phyloP scores from a whole-genome alignment of 2,888 invertebrate genomes.

The Asteroscopus sphinx region DNA sequence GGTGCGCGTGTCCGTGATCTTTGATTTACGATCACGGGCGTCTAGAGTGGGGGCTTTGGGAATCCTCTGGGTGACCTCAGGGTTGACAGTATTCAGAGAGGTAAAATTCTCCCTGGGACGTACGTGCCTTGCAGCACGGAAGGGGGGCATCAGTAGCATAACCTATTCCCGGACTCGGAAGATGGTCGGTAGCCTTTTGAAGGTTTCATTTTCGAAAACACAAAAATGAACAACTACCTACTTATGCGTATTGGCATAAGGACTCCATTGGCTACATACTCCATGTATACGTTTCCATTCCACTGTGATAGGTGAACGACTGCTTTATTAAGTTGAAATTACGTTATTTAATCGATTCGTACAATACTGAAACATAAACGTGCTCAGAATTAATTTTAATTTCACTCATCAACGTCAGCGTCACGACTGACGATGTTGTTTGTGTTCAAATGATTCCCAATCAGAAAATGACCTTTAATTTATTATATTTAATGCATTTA shows the following conservation, averaged over 20 bases:
- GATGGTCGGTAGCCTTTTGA: too few relatives aligned
- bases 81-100: too few relatives aligned
- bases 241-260: not conserved
- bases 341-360: constrained; percentile 74
- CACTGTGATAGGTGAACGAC: constrained; percentile 79
- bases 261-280: constrained; percentile 4
- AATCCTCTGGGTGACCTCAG: too few relatives aligned
- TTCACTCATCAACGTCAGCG: constrained; percentile 41
- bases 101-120: too few relatives aligned
- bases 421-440: constrained; percentile 26
- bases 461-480: constrained; percentile 14
- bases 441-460: constrained; percentile 23
- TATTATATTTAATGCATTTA: not conserved
- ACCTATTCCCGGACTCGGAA: too few relatives aligned
- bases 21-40: too few relatives aligned
- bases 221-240: not conserved
- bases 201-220: too few relatives aligned
- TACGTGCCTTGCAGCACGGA: too few relatives aligned
- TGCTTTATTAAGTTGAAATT: constrained; percentile 81
- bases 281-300: constrained; percentile 58
- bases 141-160: too few relatives aligned
- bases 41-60: too few relatives aligned
- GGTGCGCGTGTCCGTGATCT: too few relatives aligned
- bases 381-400: constrained; percentile 51
- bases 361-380: constrained; percentile 33